Conservation (phyloP, 2,113 vertebrate species). For the Mustelus asterias region DNA sequence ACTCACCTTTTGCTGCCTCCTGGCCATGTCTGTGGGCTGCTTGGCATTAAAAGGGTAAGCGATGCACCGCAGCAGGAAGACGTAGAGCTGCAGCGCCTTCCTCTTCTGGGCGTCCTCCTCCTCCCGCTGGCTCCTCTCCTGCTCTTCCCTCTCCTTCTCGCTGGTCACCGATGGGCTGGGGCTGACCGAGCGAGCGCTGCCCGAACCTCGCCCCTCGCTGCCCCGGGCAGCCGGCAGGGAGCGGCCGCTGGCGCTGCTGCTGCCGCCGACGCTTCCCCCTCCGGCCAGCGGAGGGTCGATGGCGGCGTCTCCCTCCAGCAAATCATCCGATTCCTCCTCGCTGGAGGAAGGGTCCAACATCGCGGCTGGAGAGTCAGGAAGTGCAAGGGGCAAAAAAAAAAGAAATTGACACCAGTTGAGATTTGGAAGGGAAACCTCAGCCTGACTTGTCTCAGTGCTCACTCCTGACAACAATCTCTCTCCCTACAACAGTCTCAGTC, state of each 20-base stretch:
- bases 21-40: constrained; percentile 86
- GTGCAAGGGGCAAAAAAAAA: neutral
- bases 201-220: constrained; percentile 39
- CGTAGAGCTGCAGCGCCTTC: constrained; percentile 80
- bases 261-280: constrained; percentile 40
- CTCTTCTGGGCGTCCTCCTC: constrained; percentile 66
- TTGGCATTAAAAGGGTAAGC: constrained; percentile 85
- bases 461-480: neutral
- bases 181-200: constrained; percentile 51
- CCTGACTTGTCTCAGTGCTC: neutral
- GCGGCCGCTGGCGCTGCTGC: constrained; percentile 47
- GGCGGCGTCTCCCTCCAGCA: constrained; percentile 66
- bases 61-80: constrained; percentile 83
- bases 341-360: constrained; percentile 97
- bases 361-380: neutral
- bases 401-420: neutral
- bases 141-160: constrained; percentile 64
- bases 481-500: too few species aligned
- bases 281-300: constrained; percentile 43
- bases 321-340: constrained; percentile 78
- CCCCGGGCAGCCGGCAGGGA: constrained; percentile 46
- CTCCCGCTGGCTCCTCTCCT: constrained; percentile 60
- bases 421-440: neutral
- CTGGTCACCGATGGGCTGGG: constrained; percentile 59
- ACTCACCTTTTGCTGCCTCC: constrained; percentile 80